Conservation (phyloP, 2,797 vertebrate species). For the Xiphophorus birchmanni region DNA sequence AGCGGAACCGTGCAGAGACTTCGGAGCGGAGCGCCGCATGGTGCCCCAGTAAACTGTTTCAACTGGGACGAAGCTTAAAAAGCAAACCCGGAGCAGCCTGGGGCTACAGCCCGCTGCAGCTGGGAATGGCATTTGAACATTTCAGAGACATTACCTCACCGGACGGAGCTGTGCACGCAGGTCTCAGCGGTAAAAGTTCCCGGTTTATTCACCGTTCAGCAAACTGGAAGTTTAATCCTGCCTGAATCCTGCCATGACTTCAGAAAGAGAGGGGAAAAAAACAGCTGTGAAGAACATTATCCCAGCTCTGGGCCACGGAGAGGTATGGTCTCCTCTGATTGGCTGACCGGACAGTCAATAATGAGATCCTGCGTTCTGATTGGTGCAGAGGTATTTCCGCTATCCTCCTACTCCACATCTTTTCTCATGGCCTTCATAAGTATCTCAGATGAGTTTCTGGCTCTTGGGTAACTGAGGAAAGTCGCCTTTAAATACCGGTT, state of each 20-base stretch:
- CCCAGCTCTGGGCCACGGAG: conserved; percentile 53
- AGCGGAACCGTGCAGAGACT: conserved; percentile 3
- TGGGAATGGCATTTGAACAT: conserved; percentile 28
- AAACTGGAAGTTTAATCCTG: conserved; percentile 9
- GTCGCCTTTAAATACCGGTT: not conserved
- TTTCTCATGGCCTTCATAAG: conserved; percentile 61
- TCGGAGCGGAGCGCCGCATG: conserved; percentile 51
- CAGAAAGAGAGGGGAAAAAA: conserved; percentile 46
- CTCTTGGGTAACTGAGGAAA: conserved; percentile 43
- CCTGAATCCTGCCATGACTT: conserved; percentile 39
- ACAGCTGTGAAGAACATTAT: conserved; percentile 77
- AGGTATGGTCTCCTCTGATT: conserved; percentile 48
- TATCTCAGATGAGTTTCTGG: conserved; percentile 33
- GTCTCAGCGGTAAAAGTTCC: not conserved
- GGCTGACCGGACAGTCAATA: conserved; percentile 50
- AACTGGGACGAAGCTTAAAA: conserved; percentile 36
- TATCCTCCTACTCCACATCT: conserved; percentile 45
- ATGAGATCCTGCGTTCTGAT: conserved; percentile 42
- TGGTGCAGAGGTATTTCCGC: conserved; percentile 55
- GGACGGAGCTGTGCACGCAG: not conserved
- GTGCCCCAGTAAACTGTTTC: conserved; percentile 20
- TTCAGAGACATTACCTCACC: conserved; percentile 34
- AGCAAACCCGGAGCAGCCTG: conserved; percentile 32
- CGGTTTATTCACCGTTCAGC: not conserved
- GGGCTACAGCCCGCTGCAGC: conserved; percentile 22